Evolutionary conservation across 2,113 vertebrate genomes (phyloP), one percentile per base, ranked within the genome.

Genomic region (Egretta garzetta): DNA sequence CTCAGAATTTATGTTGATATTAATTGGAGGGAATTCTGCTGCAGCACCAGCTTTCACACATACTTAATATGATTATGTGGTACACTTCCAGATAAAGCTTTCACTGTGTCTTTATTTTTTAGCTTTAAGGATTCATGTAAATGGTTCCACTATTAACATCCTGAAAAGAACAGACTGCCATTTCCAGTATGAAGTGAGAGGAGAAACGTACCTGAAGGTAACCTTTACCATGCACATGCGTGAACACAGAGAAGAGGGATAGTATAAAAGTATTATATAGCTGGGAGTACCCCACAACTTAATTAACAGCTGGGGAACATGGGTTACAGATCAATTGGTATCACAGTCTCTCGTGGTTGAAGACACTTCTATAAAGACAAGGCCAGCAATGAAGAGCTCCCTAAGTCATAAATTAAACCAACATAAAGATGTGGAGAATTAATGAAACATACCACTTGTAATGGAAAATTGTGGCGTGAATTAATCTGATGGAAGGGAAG

Each of bases 161-260:
- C 97, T 99, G 80, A 98, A 98, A 97, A 99, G 99, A 97, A 99
- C 99, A 5, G 98, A 99, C 87, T 99, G 99, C 86, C 98, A 96
- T 88, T 99, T 99, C 97, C 98, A 99, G 79, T 99, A 98, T 11
- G 98, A 99, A 98, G 93, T 96, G 66, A 98, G 99, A 98, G 99
- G 99, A 95, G 99, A 99, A 97, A 99, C 99, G 0, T 99, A 99
- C 96, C 97, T 99, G 79, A 99, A 99, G 99, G 99, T 99, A 95
- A 98, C 66, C 41, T 66, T 47, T 62, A 27, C 41, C 24, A 41
- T 14, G 24, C 6, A 4, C 33, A 30, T 32, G 13, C 50, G 85
- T 20, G n/a, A 86, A 63, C 33, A 92, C 21, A 84, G 58, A 70
- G 43, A 81, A 88, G 33, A 94, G 32, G 9, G 49, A 30, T 8